These are phyloP conservation scores for Coenonympha arcania DNA, from an alignment of 2,888 invertebrate species.

Conservation along the genomic window DNA sequence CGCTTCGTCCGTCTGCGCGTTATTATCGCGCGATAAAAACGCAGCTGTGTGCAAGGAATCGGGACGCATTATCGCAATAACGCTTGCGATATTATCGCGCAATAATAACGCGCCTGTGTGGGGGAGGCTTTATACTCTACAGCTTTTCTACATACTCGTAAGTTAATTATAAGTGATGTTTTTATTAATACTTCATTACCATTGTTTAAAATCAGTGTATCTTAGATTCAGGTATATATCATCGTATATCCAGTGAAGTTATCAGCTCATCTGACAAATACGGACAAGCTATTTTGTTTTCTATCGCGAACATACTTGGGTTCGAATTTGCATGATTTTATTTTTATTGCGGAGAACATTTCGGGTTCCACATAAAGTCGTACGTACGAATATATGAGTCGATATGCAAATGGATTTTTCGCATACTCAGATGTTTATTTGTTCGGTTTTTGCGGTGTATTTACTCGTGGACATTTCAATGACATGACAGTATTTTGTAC, in stretches of 20 bases:
- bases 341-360: conserved; percentile 6
- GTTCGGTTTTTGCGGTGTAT: neutral
- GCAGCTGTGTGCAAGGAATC: too few species aligned
- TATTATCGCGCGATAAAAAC: too few species aligned
- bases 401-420: conserved; percentile 27
- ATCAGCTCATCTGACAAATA: conserved; percentile 35
- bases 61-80: too few species aligned
- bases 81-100: too few species aligned
- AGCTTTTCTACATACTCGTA: too few species aligned
- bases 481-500: neutral
- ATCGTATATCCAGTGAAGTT: conserved; percentile 16
- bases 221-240: neutral
- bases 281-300: conserved; percentile 22
- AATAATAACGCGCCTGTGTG: too few species aligned
- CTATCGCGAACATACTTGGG: conserved; percentile 15
- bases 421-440: conserved; percentile 23
- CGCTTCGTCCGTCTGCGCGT: too few species aligned
- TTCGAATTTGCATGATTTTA: conserved; percentile 10
- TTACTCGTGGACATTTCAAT: neutral
- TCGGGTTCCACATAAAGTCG: neutral
- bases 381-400: conserved; percentile 16
- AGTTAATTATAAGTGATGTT: too few species aligned
- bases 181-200: too few species aligned
- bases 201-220: too few species aligned
- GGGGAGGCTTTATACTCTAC: too few species aligned